phyloP scores from a whole-genome alignment of 2,797 vertebrate genomes.

The Heteromormyrus szaboi region DNA sequence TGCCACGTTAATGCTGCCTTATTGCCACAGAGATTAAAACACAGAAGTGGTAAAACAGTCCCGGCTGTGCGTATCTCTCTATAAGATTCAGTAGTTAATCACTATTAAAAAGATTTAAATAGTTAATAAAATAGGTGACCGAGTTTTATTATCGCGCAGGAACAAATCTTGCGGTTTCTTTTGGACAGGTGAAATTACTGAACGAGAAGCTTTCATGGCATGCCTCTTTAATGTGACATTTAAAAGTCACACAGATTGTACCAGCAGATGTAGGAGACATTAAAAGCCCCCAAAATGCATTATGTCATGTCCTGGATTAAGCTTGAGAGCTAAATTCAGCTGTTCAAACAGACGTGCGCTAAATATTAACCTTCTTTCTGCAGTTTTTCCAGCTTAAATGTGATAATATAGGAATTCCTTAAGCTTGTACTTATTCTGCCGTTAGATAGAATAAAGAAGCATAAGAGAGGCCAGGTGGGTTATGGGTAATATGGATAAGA shows the following conservation, averaged over 20 bases:
- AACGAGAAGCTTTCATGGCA: not conserved
- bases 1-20: not conserved
- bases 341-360: not conserved
- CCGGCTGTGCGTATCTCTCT: not conserved
- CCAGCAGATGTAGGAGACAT: slow-evolving; percentile 5
- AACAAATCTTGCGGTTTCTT: slow-evolving; percentile 3
- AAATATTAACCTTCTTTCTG: not conserved
- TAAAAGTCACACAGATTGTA: slow-evolving; percentile 2
- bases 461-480: not conserved
- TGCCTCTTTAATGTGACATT: not conserved
- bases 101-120: slow-evolving; percentile 8
- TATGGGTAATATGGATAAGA: not conserved
- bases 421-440: not conserved
- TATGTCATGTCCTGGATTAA: slow-evolving; percentile 5
- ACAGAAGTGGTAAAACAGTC: not conserved
- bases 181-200: slow-evolving; percentile 2
- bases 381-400: not conserved
- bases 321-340: slow-evolving; percentile 4
- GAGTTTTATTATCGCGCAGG: not conserved
- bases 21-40: not conserved
- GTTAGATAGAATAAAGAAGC: not conserved
- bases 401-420: slow-evolving; percentile 3
- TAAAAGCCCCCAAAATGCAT: slow-evolving; percentile 4
- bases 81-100: not conserved
- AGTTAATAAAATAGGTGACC: not conserved